These are phyloP conservation scores for Papilio xuthus DNA, from an alignment of 1,140 invertebrate genomes.

Conservation along the genomic window DNA sequence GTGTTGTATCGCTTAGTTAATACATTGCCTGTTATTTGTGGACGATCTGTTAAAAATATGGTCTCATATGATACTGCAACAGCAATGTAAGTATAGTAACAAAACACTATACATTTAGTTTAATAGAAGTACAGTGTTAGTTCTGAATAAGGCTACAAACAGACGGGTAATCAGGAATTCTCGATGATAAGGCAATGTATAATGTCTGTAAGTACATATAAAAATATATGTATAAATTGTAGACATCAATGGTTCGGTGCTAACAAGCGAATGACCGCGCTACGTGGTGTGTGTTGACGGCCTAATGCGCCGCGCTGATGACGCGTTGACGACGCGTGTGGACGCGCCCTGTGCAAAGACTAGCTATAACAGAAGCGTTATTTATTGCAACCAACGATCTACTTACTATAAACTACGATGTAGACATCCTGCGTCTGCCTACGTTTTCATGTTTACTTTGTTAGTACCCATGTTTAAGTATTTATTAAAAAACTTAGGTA, in stretches of 20 bases:
- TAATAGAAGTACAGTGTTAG: neutral
- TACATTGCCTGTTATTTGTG: conserved; percentile 27
- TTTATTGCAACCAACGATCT: neutral
- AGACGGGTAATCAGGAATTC: neutral
- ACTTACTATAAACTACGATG: neutral
- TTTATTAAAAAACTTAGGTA: too few relatives aligned
- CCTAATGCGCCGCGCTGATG: conserved; percentile 54
- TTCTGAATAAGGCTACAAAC: neutral
- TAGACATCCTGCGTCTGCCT: neutral
- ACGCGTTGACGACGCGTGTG: conserved; percentile 52
- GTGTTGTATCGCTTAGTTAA: conserved; percentile 40
- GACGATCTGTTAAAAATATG: conserved; percentile 5
- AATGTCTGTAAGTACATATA: neutral
- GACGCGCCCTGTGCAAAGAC: conserved; percentile 48
- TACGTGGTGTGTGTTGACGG: conserved; percentile 50
- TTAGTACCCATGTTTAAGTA: neutral
- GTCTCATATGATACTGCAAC: neutral
- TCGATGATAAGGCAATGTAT: neutral
- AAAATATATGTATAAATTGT: neutral
- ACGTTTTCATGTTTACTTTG: neutral
- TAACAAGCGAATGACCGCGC: conserved; percentile 29
- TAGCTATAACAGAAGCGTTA: conserved; percentile 18
- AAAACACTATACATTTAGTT: neutral
- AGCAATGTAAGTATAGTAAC: neutral
- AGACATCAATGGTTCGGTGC: conserved; percentile 31